Conservation (phyloP, 37 sponge, comb jelly and placozoan genomes). For the Halisarca cf. caerulea region DNA sequence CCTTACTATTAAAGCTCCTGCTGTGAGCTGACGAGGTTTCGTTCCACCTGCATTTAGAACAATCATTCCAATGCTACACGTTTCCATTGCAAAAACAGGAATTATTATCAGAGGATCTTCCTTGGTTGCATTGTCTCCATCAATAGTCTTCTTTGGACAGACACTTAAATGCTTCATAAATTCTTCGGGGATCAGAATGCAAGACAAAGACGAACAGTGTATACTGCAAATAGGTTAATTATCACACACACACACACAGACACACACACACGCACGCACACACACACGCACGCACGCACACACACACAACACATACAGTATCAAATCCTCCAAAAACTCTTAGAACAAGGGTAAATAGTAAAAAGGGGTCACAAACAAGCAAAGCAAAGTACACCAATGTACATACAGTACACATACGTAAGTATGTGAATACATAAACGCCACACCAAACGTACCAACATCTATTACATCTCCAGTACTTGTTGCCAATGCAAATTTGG, state of each 20-base stretch:
- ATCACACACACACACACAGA: too few species aligned
- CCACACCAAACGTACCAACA: background rate
- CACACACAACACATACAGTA: background rate
- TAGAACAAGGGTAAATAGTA: background rate
- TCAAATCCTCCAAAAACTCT: background rate
- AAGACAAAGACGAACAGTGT: too few species aligned
- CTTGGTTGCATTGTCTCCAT: background rate
- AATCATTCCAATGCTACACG: background rate
- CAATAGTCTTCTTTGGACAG: conserved; percentile 11
- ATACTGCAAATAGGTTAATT: too few species aligned
- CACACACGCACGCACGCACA: background rate
- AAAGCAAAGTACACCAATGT: too few species aligned
- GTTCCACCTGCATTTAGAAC: background rate
- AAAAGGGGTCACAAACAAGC: too few species aligned
- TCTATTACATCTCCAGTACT: too few species aligned
- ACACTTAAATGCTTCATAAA: conserved; percentile 7
- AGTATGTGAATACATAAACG: background rate
- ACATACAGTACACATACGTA: too few species aligned
- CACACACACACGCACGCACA: background rate
- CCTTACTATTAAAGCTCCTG: conserved; percentile 10
- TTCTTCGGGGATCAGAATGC: background rate
- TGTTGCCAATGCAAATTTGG: too few species aligned
- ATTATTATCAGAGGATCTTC: background rate
- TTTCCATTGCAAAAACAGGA: background rate
- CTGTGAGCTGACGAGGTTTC: background rate